Evolutionary conservation across 2,888 invertebrate species (phyloP), one percentile per base, ranked within the genome.

Genomic region (Nomada flava): DNA sequence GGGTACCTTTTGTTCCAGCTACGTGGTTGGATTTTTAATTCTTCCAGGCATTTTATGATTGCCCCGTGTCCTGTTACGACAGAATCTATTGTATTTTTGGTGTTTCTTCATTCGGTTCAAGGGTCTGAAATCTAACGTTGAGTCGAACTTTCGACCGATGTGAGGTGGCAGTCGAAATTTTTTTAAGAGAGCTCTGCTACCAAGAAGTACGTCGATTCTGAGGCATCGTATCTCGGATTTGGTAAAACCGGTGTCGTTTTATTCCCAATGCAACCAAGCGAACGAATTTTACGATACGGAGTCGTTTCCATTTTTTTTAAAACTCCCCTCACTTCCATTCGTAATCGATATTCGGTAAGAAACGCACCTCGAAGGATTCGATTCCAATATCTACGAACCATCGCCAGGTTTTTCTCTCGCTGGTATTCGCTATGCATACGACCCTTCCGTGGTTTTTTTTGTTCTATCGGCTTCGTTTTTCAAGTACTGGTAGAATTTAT

Each of bases 321-420:
- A 23, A 20, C 26, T 47, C 50, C 29, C 7, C 9, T 13, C n/a
- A 29, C 44, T n/a, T 42, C 11, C 36, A 63, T 50, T 59, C 67
- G 75, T 57, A 57, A 82, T 82, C 75, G 70, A 82, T 74, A 59
- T 50, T 42, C 65, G 15, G 26, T 50, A 70, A 82, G 82, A 65
- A 82, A 81, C 65, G 65, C 52, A 60, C 70, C 50, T 47, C 26
- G 62, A 72, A 75, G 74, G 63, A 82, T 74, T 73, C 70, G 75
- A 82, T 81, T 82, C 82, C 68, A 81, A 81, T 81, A 80, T 80
- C 80, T 64, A 65, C 52, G 64, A 60, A 65, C 74, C 52, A 80
- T 80, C 67, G 52, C 57, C 55, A 36, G 29, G 72, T 72, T 80
- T 80, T 80, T 79, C 55, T 20, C 50, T 23, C 52, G 0, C 50